These are phyloP conservation scores for Heteronetta atricapilla DNA, from an alignment of 2,113 vertebrate species.

Conservation along the genomic window DNA sequence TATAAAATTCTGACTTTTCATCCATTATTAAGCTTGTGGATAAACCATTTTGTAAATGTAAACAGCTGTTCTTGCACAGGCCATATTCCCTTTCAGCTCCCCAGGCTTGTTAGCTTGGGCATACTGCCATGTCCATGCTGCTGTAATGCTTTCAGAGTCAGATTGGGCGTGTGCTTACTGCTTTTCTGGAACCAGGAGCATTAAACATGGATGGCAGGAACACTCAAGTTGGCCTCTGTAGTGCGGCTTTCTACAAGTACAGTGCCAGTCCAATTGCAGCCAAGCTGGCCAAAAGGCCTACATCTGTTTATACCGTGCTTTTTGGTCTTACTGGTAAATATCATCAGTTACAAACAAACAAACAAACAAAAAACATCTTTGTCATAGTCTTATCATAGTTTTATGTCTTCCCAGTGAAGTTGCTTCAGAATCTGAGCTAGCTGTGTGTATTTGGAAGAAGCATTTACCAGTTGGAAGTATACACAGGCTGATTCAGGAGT, in stretches of 20 bases:
- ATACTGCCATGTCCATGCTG: background rate
- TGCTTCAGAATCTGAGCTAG: background rate
- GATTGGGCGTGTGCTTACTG: no score
- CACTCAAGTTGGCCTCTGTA: background rate
- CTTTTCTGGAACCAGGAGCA: background rate
- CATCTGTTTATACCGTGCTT: background rate
- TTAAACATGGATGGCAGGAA: background rate
- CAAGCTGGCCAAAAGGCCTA: background rate
- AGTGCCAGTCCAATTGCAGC: background rate
- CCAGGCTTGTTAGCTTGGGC: background rate
- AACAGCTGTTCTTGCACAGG: background rate
- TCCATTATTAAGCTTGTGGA: background rate
- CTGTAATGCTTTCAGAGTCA: background rate
- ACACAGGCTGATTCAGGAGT: background rate
- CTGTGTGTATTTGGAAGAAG: background rate
- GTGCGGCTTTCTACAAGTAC: background rate
- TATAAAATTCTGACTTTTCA: background rate
- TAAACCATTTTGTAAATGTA: background rate
- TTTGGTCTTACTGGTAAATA: background rate
- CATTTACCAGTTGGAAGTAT: background rate
- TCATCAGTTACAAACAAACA: background rate
- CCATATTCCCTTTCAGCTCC: background rate
- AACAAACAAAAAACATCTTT: accelerated
- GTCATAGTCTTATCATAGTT: background rate
- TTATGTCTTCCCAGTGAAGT: background rate